phyloP scores from a whole-genome alignment of 92 coral and sea anemone genomes.

The Actinernus sp. region DNA sequence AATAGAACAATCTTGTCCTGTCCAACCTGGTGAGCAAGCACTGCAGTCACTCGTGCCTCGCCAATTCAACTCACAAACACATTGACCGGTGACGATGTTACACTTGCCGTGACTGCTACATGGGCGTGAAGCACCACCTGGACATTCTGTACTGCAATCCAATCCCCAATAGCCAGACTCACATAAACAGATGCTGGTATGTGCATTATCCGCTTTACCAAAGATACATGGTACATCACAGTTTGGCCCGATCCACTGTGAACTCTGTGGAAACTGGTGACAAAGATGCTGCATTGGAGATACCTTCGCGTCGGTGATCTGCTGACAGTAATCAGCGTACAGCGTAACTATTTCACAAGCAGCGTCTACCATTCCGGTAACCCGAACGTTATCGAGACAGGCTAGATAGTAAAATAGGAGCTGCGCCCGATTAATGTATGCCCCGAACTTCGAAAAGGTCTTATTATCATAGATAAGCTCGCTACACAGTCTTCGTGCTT shows the following conservation, averaged over 20 bases:
- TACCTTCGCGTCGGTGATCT: conserved; percentile 13
- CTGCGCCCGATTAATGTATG: conserved; percentile 22
- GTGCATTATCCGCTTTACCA: conserved; percentile 39
- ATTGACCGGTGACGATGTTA: conserved; percentile 39
- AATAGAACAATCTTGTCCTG: conserved; percentile 51
- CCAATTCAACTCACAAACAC: conserved; percentile 63
- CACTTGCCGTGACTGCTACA: conserved; percentile 66
- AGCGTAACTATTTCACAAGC: conserved; percentile 20
- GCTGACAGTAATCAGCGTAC: conserved; percentile 50
- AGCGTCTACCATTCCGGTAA: conserved; percentile 22
- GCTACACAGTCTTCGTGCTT: conserved; percentile 36
- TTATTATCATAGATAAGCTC: conserved; percentile 29
- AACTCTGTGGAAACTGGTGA: conserved; percentile 32
- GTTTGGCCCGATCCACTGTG: conserved; percentile 60
- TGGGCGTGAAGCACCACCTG: conserved; percentile 58
- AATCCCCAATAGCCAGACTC: conserved; percentile 64
- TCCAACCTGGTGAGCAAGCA: conserved; percentile 62
- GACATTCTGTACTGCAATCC: conserved; percentile 48
- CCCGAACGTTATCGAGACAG: conserved; percentile 51
- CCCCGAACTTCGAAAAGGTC: conserved; percentile 22
- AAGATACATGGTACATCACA: conserved; percentile 57
- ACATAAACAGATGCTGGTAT: conserved; percentile 44
- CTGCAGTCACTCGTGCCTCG: conserved; percentile 55
- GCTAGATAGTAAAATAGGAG: conserved; percentile 55
- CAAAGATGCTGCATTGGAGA: conserved; percentile 60